These are phyloP conservation scores for Amyelois transitella DNA, from an alignment of 1,140 invertebrate genomes.

Conservation along the genomic window DNA sequence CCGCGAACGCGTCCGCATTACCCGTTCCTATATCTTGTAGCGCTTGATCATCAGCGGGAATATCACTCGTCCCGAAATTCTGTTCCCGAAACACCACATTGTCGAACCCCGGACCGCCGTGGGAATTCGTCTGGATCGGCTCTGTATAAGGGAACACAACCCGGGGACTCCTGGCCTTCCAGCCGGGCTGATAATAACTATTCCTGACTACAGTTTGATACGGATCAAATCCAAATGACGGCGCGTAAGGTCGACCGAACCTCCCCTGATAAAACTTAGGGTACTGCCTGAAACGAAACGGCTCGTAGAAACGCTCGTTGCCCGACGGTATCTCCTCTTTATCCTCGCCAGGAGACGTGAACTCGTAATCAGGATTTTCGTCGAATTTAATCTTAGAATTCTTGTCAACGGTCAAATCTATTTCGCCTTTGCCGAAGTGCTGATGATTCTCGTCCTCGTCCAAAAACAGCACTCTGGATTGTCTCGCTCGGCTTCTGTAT, in stretches of 20 bases:
- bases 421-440: slow-evolving; percentile 47
- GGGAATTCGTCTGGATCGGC: slow-evolving; percentile 64
- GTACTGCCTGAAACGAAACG: slow-evolving; percentile 34
- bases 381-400: slow-evolving; percentile 59
- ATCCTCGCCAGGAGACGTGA: slow-evolving; percentile 45
- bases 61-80: slow-evolving; percentile 74
- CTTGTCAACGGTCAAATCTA: slow-evolving; percentile 48
- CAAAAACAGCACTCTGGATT: slow-evolving; percentile 48
- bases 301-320: slow-evolving; percentile 55
- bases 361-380: slow-evolving; percentile 51
- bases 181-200: slow-evolving; percentile 44
- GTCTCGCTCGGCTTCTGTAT: slow-evolving; percentile 28
- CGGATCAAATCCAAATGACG: slow-evolving; percentile 45
- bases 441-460: slow-evolving; percentile 53
- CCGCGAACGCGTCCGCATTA: slow-evolving; percentile 66
- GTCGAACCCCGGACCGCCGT: slow-evolving; percentile 62
- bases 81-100: slow-evolving; percentile 78
- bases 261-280: slow-evolving; percentile 56
- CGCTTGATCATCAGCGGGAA: slow-evolving; percentile 72
- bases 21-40: slow-evolving; percentile 73
- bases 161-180: slow-evolving; percentile 74
- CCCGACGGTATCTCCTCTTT: slow-evolving; percentile 32
- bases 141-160: slow-evolving; percentile 75
- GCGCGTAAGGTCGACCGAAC: slow-evolving; percentile 51
- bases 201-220: slow-evolving; percentile 36